Percentiles rank a stretch among this genome's conserved stretches.
These are phyloP conservation scores for Tyrophagus putrescentiae DNA, from an alignment of 1,140 invertebrate species.

Conservation along the genomic window DNA sequence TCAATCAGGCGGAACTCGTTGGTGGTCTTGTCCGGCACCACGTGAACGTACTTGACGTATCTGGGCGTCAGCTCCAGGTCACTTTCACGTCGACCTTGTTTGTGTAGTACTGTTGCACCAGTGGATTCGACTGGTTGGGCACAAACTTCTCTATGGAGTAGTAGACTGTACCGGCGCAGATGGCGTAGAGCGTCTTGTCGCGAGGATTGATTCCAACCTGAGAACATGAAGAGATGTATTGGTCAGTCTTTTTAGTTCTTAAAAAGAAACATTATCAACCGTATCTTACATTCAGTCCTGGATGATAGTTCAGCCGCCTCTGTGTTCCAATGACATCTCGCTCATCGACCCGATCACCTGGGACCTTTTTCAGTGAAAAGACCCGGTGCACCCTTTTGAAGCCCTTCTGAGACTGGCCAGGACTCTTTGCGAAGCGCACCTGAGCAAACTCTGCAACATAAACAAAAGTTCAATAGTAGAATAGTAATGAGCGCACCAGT, in stretches of 20 bases:
- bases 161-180: slow-evolving; percentile 9
- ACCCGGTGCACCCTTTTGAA: neutral
- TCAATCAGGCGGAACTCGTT: slow-evolving; percentile 15
- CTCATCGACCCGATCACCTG: slow-evolving; percentile 13
- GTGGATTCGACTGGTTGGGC: neutral
- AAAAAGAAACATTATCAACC: neutral
- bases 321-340: slow-evolving; percentile 14
- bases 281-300: slow-evolving; percentile 2
- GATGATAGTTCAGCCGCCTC: slow-evolving; percentile 16
- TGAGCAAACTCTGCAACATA: neutral
- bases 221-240: neutral
- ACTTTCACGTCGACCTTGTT: neutral
- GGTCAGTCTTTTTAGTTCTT: neutral
- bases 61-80: neutral
- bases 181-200: slow-evolving; percentile 16
- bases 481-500: too few species aligned
- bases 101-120: slow-evolving; percentile 5
- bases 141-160: slow-evolving; percentile 15
- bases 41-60: slow-evolving; percentile 18
- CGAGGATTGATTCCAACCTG: slow-evolving; percentile 12
- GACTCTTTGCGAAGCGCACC: slow-evolving; percentile 8
- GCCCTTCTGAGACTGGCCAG: slow-evolving; percentile 3
- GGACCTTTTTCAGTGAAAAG: neutral
- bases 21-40: neutral
- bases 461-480: neutral